Conservation (phyloP, 2,888 invertebrate species). For the Deroplatys truncata region DNA sequence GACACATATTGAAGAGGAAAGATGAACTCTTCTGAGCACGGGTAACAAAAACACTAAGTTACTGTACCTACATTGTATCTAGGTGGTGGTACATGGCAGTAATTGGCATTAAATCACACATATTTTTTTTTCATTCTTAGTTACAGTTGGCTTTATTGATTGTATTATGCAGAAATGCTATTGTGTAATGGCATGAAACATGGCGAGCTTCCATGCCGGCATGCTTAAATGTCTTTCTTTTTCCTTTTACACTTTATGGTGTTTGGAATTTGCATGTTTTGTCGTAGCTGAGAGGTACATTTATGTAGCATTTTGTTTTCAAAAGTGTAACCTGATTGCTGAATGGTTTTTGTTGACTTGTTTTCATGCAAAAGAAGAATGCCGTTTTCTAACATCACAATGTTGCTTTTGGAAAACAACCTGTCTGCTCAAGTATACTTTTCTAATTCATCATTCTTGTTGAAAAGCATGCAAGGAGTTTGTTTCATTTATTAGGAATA, state of each 20-base stretch:
- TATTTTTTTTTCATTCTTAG: slow-evolving; percentile 11
- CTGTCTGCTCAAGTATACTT: no score
- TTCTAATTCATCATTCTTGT: no score
- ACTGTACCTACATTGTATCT: slow-evolving; percentile 17
- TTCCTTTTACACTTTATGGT: background rate
- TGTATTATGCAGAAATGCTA: background rate
- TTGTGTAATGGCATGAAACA: background rate
- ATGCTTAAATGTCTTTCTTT: background rate
- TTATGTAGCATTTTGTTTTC: no score
- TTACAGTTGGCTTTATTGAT: background rate
- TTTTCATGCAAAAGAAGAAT: no score
- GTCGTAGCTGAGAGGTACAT: background rate
- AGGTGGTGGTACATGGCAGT: slow-evolving; percentile 27
- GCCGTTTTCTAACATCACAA: no score
- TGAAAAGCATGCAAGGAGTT: no score
- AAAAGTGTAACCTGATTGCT: no score
- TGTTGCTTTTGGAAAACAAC: no score
- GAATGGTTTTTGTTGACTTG: no score
- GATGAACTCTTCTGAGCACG: slow-evolving; percentile 78
- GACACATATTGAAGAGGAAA: slow-evolving; percentile 36
- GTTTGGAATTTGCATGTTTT: background rate
- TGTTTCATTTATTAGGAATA: no score
- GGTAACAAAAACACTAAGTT: slow-evolving; percentile 51
- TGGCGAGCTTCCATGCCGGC: background rate
- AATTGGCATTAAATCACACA: background rate